phyloP scores from a whole-genome alignment of 2,888 invertebrate species.

The Megamerina dolium region DNA sequence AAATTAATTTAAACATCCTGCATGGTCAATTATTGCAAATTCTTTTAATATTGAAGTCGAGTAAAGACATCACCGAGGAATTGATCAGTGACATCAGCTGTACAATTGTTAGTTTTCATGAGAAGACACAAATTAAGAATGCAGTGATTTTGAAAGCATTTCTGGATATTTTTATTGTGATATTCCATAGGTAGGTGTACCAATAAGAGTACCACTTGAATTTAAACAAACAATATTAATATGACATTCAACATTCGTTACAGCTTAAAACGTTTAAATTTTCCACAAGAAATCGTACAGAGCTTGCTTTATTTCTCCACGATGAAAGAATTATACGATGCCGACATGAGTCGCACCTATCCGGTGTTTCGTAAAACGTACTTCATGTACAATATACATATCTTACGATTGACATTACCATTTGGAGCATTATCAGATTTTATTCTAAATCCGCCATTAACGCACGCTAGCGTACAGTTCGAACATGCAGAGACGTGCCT shows the following conservation, averaged over 20 bases:
- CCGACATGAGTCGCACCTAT: conserved; percentile 26
- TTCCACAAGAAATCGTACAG: conserved; percentile 24
- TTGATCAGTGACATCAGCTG: conserved; percentile 28
- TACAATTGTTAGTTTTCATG: conserved; percentile 25
- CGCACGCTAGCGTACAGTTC: conserved; percentile 21
- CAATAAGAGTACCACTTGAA: background rate
- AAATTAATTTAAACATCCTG: too few relatives aligned
- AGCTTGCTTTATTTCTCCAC: conserved; percentile 27
- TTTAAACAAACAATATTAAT: background rate
- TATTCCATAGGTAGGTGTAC: conserved; percentile 28
- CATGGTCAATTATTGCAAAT: too few relatives aligned
- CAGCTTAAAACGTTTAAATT: conserved; percentile 23
- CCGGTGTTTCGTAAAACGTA: conserved; percentile 33
- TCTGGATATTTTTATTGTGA: conserved; percentile 30
- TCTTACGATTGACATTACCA: conserved; percentile 30
- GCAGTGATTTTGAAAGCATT: conserved; percentile 30
- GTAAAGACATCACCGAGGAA: conserved; percentile 19
- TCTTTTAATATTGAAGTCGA: conserved; percentile 23
- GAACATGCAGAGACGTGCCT: conserved; percentile 34
- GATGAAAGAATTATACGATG: conserved; percentile 20
- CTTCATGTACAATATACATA: conserved; percentile 33
- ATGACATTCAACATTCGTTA: conserved; percentile 2
- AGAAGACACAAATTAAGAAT: conserved; percentile 29
- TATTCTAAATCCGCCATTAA: conserved; percentile 23
- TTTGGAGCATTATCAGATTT: conserved; percentile 25